A percentile compares a stretch with the other conserved stretches of the same genome.
These are phyloP conservation scores for Acromyrmex charruanus DNA, from an alignment of 1,140 invertebrate genomes.

Conservation along the genomic window DNA sequence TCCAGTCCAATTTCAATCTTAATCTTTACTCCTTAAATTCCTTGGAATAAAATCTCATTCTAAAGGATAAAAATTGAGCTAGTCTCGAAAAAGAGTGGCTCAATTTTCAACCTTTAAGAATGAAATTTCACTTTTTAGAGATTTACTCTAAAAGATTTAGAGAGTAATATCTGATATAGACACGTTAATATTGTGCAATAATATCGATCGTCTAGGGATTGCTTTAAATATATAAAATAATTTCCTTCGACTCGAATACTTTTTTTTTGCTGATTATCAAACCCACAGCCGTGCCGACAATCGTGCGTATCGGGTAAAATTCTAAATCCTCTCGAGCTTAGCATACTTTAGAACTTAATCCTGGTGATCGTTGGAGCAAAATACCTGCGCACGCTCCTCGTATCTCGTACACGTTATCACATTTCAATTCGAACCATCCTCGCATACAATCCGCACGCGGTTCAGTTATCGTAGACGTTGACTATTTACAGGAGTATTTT, in stretches of 20 bases:
- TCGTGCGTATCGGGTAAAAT: neutral
- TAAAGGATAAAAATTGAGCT: too few species aligned
- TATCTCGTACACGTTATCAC: slow-evolving; percentile 45
- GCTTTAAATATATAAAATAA: too few species aligned
- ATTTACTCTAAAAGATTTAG: too few species aligned
- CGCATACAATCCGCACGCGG: slow-evolving; percentile 51
- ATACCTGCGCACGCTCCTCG: slow-evolving; percentile 1
- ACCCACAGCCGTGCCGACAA: neutral
- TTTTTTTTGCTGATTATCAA: neutral
- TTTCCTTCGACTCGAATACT: neutral
- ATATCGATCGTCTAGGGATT: too few species aligned
- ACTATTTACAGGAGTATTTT: slow-evolving; percentile 71
- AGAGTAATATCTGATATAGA: too few species aligned
- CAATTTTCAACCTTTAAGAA: too few species aligned
- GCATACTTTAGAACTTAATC: slow-evolving; percentile 36
- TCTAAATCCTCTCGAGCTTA: slow-evolving; percentile 18
- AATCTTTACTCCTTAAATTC: too few species aligned
- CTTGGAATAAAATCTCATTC: too few species aligned
- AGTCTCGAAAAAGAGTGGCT: too few species aligned
- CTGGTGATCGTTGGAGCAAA: slow-evolving; percentile 16
- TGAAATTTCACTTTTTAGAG: too few species aligned
- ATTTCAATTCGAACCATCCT: slow-evolving; percentile 40
- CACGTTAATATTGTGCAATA: too few species aligned
- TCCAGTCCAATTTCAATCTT: too few species aligned
- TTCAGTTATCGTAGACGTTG: slow-evolving; percentile 47